Evolutionary conservation across 2,888 invertebrate genomes (phyloP).

Genomic region (Desoria tigrina): DNA sequence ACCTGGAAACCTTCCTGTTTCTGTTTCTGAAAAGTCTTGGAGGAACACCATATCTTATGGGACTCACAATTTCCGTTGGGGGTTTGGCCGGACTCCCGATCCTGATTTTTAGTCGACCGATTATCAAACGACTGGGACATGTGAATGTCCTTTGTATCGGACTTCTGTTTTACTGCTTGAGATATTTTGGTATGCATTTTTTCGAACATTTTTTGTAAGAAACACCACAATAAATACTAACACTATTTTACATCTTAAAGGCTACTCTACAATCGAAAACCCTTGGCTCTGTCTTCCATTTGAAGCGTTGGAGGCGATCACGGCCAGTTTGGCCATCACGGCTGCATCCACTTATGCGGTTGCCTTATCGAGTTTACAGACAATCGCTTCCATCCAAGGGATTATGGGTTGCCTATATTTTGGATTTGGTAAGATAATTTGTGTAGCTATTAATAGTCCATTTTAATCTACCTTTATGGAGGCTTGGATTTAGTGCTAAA

Average conservation of each 20-base stretch:
- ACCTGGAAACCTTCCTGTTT: conserved; percentile 78
- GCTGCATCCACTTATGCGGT: conserved; percentile 78
- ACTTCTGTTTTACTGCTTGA: conserved; percentile 69
- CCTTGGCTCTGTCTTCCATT: conserved; percentile 75
- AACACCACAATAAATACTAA: not conserved
- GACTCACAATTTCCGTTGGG: conserved; percentile 76
- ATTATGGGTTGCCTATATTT: conserved; percentile 77
- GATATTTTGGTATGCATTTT: conserved; percentile 65
- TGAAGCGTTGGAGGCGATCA: conserved; percentile 76
- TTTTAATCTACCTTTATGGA: not conserved
- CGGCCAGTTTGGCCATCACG: conserved; percentile 72
- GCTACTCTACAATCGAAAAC: conserved; percentile 73
- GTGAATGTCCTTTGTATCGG: conserved; percentile 76
- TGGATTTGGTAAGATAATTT: conserved; percentile 71
- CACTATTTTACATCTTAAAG: conserved; percentile 56
- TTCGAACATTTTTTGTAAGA: not conserved
- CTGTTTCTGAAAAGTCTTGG: conserved; percentile 78
- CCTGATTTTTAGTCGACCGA: conserved; percentile 74
- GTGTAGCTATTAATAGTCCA: not conserved
- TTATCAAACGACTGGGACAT: conserved; percentile 71
- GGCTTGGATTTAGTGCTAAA: no score
- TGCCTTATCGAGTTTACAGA: conserved; percentile 70
- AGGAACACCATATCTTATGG: conserved; percentile 74
- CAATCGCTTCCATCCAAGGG: conserved; percentile 75
- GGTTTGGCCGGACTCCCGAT: conserved; percentile 74